phyloP scores from a whole-genome alignment of 2,888 invertebrate species.

The Ypsolopha scabrella region DNA sequence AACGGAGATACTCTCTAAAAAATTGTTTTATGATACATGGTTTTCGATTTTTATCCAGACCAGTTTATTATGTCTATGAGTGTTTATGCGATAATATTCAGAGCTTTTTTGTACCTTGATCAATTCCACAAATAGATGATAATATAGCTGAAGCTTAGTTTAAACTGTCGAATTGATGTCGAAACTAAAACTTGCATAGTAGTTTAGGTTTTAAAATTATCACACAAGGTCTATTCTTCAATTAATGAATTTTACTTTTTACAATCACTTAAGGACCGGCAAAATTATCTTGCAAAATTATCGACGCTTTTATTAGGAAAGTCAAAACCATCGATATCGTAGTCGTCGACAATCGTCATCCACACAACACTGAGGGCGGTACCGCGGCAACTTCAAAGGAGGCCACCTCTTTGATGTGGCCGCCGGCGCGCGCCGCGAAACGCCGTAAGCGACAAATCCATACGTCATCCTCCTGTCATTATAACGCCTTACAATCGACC shows the following conservation, averaged over 20 bases:
- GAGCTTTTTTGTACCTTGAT: too few relatives aligned
- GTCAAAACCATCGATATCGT: constrained; percentile 3
- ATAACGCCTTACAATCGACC: constrained; percentile 66
- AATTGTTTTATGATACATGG: too few relatives aligned
- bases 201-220: too few relatives aligned
- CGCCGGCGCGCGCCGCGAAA: constrained; percentile 67
- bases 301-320: neutral
- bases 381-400: constrained; percentile 66
- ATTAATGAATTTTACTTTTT: neutral
- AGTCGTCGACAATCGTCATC: neutral
- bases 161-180: too few relatives aligned
- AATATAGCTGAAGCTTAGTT: too few relatives aligned
- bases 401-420: constrained; percentile 70
- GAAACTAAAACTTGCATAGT: too few relatives aligned
- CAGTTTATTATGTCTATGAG: too few relatives aligned
- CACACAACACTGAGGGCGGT: constrained; percentile 47
- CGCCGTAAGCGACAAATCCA: constrained; percentile 70
- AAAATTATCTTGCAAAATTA: constrained; percentile 20
- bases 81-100: too few relatives aligned
- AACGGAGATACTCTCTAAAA: too few relatives aligned
- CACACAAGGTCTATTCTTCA: too few relatives aligned
- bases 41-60: too few relatives aligned
- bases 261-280: neutral
- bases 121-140: too few relatives aligned
- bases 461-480: constrained; percentile 70